Percentiles rank a stretch among this genome's conserved stretches.
phyloP scores from a whole-genome alignment of 2,113 vertebrate species.

The Apteryx mantelli region DNA sequence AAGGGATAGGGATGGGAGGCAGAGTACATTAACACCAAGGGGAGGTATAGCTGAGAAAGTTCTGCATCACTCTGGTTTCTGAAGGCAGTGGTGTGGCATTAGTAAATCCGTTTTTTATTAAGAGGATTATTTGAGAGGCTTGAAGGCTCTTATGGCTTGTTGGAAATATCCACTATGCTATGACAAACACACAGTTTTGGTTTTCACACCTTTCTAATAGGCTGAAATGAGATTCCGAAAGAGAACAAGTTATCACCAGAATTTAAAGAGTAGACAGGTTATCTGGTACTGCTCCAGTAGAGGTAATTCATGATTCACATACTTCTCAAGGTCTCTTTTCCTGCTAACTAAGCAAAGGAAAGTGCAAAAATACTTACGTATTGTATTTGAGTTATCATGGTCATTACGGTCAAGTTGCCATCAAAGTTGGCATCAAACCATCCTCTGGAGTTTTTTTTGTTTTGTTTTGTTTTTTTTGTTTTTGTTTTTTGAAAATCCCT shows the following conservation, averaged over 20 bases:
- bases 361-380: neutral
- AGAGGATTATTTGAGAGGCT: neutral
- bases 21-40: neutral
- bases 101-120: neutral
- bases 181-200: neutral
- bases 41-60: neutral
- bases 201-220: neutral
- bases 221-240: neutral
- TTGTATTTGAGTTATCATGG: neutral
- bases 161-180: neutral
- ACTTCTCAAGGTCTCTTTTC: neutral
- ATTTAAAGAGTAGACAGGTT: neutral
- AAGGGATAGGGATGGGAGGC: neutral
- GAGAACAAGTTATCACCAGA: neutral
- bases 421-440: neutral
- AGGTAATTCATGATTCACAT: neutral
- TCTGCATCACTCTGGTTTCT: neutral
- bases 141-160: neutral
- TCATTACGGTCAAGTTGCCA: neutral
- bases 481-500: neutral
- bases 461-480: neutral
- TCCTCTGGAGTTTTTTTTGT: neutral
- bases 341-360: neutral
- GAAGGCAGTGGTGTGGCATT: neutral
- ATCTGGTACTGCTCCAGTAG: neutral